Base-by-base conservation (phyloP, 1,140 invertebrate genomes). In the Paraescarpia echinospica region DNA sequence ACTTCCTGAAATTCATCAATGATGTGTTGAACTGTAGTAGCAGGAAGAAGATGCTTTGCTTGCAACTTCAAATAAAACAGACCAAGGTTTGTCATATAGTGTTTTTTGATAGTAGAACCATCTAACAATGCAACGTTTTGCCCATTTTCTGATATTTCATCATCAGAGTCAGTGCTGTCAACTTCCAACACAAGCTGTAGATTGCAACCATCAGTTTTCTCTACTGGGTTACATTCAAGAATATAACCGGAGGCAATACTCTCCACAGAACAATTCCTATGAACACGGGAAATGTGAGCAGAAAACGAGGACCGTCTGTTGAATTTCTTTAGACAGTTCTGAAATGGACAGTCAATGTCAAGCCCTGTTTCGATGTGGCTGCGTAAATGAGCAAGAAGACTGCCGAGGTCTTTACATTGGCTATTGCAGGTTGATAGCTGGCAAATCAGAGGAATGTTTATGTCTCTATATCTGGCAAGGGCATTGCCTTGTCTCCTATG, bases 61-160 rank as follows among this genome's bases (percentile, higher is more conserved):
- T 91, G 90, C 34, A 91, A 27, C 41, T 91, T 91, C 34, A 91
- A 33, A 91, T 91, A 91, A 9, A 91, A 34, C 31, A 91, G 90
- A 27, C 34, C 90, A 33, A 91, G 34, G 33, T 91, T 91, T 34
- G 34, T 34, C 34, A 91, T 9, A 41, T 27, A 91, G 34, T 91
- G 90, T 35, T 41, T 33, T 35, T 91, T 41, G 41, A 35, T 41
- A 27, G 41, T 34, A 89, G 33, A 33, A 41, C 41, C 33, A 91
- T 91, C 41, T 41, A 12, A 41, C 41, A 41, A 41, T 12, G 12
- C 12, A 41, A 41, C 12, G 41, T 41, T 41, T 41, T 41, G 41
- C 41, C 41, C 90, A 91, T 18, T 41, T 35, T 33, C 90, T 41
- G 31, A 34, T 35, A 34, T 9, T 31, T 91, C 90, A 33, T 34